phyloP scores from a whole-genome alignment of 2,888 invertebrate genomes.

The Diadromus collaris region DNA sequence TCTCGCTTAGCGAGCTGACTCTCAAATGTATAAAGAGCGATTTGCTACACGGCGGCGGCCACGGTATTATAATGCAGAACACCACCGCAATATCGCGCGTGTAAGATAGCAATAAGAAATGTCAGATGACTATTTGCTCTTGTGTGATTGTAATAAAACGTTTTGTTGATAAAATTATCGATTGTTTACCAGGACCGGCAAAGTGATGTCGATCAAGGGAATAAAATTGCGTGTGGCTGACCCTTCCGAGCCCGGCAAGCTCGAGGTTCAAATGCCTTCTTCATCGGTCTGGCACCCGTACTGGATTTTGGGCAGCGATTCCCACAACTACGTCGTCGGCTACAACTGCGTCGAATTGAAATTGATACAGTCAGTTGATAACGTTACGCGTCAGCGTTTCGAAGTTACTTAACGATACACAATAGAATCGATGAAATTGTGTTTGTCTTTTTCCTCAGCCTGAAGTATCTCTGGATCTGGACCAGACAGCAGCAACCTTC shows the following conservation, averaged over 20 bases:
- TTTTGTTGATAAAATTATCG: background rate
- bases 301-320: constrained; percentile 86
- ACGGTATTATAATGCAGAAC: background rate
- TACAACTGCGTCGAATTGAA: constrained; percentile 84
- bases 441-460: constrained; percentile 63
- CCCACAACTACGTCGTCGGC: constrained; percentile 83
- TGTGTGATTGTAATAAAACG: background rate
- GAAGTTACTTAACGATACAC: too few species aligned
- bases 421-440: background rate
- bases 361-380: constrained; percentile 77
- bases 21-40: background rate
- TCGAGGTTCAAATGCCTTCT: constrained; percentile 84
- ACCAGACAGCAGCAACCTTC: constrained; percentile 84
- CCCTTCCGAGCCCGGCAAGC: constrained; percentile 82
- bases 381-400: too few species aligned
- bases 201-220: constrained; percentile 81
- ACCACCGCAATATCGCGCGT: background rate
- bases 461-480: constrained; percentile 83
- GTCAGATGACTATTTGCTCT: background rate
- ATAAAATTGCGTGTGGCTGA: constrained; percentile 80
- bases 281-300: constrained; percentile 81
- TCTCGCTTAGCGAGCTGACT: background rate
- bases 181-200: constrained; percentile 6
- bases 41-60: background rate
- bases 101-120: background rate